A percentile compares a stretch with the other conserved stretches of the same genome.
These are phyloP conservation scores for Pomatostomus ruficeps DNA, from an alignment of 2,113 vertebrate species.

Conservation along the genomic window DNA sequence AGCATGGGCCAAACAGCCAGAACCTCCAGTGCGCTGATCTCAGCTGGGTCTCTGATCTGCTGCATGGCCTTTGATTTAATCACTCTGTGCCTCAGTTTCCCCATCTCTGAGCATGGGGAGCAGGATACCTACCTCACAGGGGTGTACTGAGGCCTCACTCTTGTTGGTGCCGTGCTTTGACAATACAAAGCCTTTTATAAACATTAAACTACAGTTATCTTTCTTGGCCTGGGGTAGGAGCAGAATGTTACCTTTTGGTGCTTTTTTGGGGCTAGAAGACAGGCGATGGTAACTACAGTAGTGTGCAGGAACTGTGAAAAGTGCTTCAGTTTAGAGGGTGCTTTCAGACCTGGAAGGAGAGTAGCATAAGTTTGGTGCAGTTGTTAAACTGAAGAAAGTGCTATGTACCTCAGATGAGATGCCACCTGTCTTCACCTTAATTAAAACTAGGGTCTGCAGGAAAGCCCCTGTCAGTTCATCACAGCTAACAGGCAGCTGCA, in stretches of 20 bases:
- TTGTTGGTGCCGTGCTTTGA: slow-evolving; percentile 53
- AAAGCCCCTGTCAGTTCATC: background rate
- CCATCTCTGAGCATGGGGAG: slow-evolving; percentile 45
- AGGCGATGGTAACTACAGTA: background rate
- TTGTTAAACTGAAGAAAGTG: background rate
- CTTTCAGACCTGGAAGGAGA: background rate
- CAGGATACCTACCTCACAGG: slow-evolving; percentile 59
- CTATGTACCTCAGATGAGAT: background rate
- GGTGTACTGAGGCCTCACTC: slow-evolving; percentile 58
- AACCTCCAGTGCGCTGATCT: background rate
- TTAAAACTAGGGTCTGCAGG: background rate
- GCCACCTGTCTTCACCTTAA: background rate
- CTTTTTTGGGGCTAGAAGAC: slow-evolving; percentile 5
- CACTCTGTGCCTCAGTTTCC: slow-evolving; percentile 65
- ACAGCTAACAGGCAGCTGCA: background rate
- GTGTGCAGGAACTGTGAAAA: background rate
- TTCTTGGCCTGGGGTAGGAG: background rate
- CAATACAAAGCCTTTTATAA: slow-evolving; percentile 57
- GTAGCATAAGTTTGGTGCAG: background rate
- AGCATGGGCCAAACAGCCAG: slow-evolving; percentile 6
- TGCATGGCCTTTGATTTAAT: slow-evolving; percentile 58
- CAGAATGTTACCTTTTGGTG: slow-evolving; percentile 36
- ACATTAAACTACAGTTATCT: slow-evolving; percentile 2
- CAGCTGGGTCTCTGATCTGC: slow-evolving; percentile 11
- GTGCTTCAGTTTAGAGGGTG: background rate